Evolutionary conservation across 2,113 vertebrate genomes (phyloP), one percentile per base, ranked within the genome.

Genomic region (Oriolus oriolus): DNA sequence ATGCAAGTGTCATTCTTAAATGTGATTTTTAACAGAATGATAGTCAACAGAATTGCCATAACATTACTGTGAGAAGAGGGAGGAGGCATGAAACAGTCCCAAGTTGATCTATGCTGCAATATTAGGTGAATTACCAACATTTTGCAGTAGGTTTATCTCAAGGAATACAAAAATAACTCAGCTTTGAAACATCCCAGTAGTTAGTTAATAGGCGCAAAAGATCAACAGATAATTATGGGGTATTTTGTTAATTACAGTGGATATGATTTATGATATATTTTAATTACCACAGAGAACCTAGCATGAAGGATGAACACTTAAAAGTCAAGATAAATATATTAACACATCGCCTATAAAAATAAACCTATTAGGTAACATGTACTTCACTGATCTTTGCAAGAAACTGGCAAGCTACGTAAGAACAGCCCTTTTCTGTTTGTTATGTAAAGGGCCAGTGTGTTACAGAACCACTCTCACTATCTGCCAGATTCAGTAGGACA

Each of bases 171-270:
- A 90, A 92, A 91, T 95, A 92, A 94, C 84, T 88, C 78, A 35
- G 60, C 54, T 92, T 92, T 79, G 83, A 96, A 93, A 93, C 61
- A 91, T 79, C 84, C 53, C 89, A 89, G 71, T 77, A 94, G 83
- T 95, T 95, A 81, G 63, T 91, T 94, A 90, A 81, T 27, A 78
- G 83, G 88, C 2, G 0, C 84, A 84, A 89, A 94, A 89, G 86
- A 97, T 96, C 88, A 95, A 93, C 75, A 94, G 68, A 94, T 95
- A 96, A 96, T 96, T 90, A 75, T 80, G 60, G 79, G 78, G 83
- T 56, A 75, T 95, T 95, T 95, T 87, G 64, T 75, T 96, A 96
- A 93, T 90, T 96, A 93, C 64, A 92, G 90, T 88, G 80, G 71
- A 39, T 87, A 77, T 39, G 28, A 96, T 92, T 93, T 95, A 92